Base-by-base conservation (phyloP, 2,888 invertebrate genomes). In the Mimas tiliae region DNA sequence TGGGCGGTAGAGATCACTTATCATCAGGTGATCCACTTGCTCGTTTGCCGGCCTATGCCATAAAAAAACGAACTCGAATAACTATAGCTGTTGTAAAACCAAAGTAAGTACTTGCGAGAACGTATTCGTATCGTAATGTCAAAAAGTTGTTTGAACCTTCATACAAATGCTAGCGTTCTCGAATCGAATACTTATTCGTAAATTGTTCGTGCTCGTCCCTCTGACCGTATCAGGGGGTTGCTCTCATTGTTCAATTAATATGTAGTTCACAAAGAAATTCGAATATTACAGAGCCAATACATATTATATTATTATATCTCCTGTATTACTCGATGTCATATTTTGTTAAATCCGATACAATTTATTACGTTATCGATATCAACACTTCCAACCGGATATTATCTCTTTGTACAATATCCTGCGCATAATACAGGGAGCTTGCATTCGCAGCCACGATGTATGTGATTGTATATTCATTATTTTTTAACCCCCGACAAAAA, bases 321-420 rank as follows among this genome's bases (percentile, higher is more conserved):
- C 19, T 42, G 19, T 16, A 19, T 58, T 42, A 21, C 38, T 12
- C 6, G 42, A 19, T 42, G 42, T 58, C 42, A 50, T 1, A 38
- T 19, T 38, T n/a, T 12, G 38, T 58, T 19, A 2, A 58, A 58
- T 58, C 19, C 19, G 58, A 42, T 38, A 58, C 58, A 58, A 58
- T 58, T 58, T 58, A 58, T 58, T 19, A 58, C 58, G 19, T 42
- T 42, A 58, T 58, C 58, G 58, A 42, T 38, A 42, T 58, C 42
- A 38, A 64, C 63, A 64, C 63, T 64, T 64, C 63, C 34, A 38
- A 14, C 50, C 63, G 63, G 63, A 64, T 64, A 64, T 64, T 64
- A 64, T 64, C 51, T 64, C 38, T 51, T 64, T 14, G 16, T 19
- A 64, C 63, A 64, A 64, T 64, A 51, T 64, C 63, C 63, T 64